Base-by-base conservation (phyloP, 2,113 vertebrate genomes). In the Gorsachius goisagi region DNA sequence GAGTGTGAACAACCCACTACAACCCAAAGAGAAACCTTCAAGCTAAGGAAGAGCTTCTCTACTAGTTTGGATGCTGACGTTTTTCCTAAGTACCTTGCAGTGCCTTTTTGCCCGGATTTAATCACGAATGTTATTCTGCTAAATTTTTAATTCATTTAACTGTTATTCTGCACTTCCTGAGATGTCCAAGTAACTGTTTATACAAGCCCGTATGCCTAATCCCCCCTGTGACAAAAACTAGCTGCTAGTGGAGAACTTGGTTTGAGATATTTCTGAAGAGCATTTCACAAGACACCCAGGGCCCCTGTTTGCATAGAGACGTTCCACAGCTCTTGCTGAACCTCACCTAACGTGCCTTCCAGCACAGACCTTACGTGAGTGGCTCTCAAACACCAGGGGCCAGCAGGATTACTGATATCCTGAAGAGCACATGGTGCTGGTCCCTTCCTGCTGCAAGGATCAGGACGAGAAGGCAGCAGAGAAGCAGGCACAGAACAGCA, bases 321-420 rank as follows among this genome's bases (percentile, higher is more conserved):
- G 0, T 60, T 85, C 9, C 50, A 69, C 6, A 37, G 22, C 28
- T 58, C 26, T 58, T 80, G 27, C 33, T 85, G 75, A 73, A 83
- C 15, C 2, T 52, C 68, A 41, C 15, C 21, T 59, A 63, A 69
- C 2, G 12, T 35, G 23, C 21, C 28, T 30, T 13, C 35, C 14
- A 78, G 17, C 53, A 89, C 1, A 0, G 2, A 45, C 24, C 13
- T 89, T n/a, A 32, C 0, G 0, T 26, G 30, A 26, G 47, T 3
- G 23, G 16, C 33, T 72, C 22, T 83, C 62, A 64, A 66, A 64
- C 32, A 56, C 14, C 32, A 59, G 18, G 23, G 23, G 83, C 20
- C 41, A 76, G 35, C 5, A 55, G 63, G 71, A 88, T 66, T 73
- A 41, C 0, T 44, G 74, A 27, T 9, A 80, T 26, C 27, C 30